phyloP scores from a whole-genome alignment of 2,888 invertebrate species.

The Gymnoscelis rufifasciata region DNA sequence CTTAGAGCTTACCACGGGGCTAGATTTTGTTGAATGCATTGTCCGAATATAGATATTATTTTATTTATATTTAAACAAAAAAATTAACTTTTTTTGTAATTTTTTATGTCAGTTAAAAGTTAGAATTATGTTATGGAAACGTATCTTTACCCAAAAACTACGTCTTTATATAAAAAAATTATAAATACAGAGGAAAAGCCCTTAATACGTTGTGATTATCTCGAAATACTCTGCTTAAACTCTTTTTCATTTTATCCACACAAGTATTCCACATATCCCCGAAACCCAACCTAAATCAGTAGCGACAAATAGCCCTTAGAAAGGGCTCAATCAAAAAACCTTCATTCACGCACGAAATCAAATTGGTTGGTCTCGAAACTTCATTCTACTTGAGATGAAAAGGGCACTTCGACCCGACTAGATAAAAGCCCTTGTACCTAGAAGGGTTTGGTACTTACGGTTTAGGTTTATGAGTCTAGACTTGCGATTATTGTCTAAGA shows the following conservation, averaged over 20 bases:
- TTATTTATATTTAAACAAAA: too few relatives aligned
- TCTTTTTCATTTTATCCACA: neutral
- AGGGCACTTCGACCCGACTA: neutral
- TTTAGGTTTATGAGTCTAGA: neutral
- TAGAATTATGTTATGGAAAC: too few relatives aligned
- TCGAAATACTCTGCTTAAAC: too few relatives aligned
- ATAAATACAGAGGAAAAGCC: too few relatives aligned
- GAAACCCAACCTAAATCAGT: slow-evolving; percentile 7
- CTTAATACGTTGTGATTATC: too few relatives aligned
- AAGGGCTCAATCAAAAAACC: slow-evolving; percentile 12
- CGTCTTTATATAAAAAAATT: too few relatives aligned
- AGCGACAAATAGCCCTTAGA: slow-evolving; percentile 11
- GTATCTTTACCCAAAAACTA: too few relatives aligned
- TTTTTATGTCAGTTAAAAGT: too few relatives aligned
- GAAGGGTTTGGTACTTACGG: neutral
- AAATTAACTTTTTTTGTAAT: too few relatives aligned
- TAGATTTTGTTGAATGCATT: too few relatives aligned
- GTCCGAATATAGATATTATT: too few relatives aligned
- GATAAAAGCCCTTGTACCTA: neutral
- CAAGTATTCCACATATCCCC: slow-evolving; percentile 1
- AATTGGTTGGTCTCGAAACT: slow-evolving; percentile 13
- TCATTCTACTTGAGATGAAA: slow-evolving; percentile 7
- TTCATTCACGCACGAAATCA: slow-evolving; percentile 17
- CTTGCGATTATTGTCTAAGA: neutral
- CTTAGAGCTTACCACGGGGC: too few relatives aligned